Base-by-base conservation (phyloP, 2,888 invertebrate genomes). In the Seira ritae region DNA sequence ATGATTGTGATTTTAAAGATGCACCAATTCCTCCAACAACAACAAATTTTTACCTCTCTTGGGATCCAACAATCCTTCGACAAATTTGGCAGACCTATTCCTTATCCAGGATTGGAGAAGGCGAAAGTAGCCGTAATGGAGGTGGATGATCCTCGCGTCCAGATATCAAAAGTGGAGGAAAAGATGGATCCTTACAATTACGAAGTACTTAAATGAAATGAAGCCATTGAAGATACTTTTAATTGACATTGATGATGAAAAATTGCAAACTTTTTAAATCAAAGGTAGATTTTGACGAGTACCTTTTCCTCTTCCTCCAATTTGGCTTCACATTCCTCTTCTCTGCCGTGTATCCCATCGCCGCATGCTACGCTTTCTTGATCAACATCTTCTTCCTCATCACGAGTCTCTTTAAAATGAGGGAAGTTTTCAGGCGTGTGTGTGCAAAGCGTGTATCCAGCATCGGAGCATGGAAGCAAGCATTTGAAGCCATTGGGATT, bases 241-340 rank as follows among this genome's bases (percentile, higher is more conserved):
- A 12, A 55, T n/a, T 12, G 15, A 12, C 55, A 17, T 55, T 55
- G 2, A 42, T 42, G 6, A 8, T 8, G 42, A 42, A 8, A 42
- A 42, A 8, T 3, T 24, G 50, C 20, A 60, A 6, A 73, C 12
- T 20, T 55, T 55, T 65, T 70, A 1, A 55, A 55, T 55, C 55
- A 12, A 22, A 84, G 84, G 84, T 17, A 22, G 74, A 74, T 22
- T 84, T 80, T 42, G 81, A 85, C 31, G 85, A 85, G 15, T 84
- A 84, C 37, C 72, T 77, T 1, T 31, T 73, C 1, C 55, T 81
- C 15, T 81, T 76, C n/a, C 60, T 74, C 0, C 84, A 84, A 20
- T 84, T 84, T 22, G 84, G 84, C 8, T 81, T 77, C 60, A 55
- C 77, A 4, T 80, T 81, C 19, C 22, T 84, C 2, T 84, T 81